Evolutionary conservation across 2,113 vertebrate species (phyloP).

Genomic region (Chrysemys picta): DNA sequence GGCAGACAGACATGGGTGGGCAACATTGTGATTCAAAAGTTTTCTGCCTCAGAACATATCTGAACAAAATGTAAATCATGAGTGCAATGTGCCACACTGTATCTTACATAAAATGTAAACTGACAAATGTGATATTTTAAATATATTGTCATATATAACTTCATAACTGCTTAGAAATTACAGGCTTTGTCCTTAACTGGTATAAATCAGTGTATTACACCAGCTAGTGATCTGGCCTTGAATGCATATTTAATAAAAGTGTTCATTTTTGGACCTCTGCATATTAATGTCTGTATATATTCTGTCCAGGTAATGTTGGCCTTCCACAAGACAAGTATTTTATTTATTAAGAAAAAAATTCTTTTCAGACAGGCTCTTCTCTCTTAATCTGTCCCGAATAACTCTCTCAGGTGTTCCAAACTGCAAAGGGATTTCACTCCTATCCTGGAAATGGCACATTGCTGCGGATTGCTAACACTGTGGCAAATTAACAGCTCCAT

Average conservation of each 20-base stretch:
- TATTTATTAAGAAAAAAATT: not conserved
- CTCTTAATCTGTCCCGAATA: not conserved
- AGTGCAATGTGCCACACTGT: not conserved
- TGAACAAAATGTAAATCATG: not conserved
- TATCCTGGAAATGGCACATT: not conserved
- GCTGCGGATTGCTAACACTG: not conserved
- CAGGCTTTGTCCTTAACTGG: not conserved
- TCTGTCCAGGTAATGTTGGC: not conserved
- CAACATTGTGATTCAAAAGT: not conserved
- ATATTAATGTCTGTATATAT: accelerated
- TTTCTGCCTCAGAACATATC: not conserved
- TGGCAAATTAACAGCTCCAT: not conserved
- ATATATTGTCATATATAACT: not conserved
- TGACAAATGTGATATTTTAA: not conserved
- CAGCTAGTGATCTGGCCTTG: not conserved
- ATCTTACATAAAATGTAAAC: not conserved
- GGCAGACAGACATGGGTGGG: not conserved
- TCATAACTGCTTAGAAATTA: not conserved
- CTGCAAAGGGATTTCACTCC: not conserved
- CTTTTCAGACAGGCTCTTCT: not conserved
- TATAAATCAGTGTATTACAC: not conserved
- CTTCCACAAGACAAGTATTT: not conserved
- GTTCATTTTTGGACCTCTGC: not conserved
- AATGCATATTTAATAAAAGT: not conserved
- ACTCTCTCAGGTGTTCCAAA: not conserved